Evolutionary conservation across 1,140 invertebrate genomes (phyloP), one percentile per base, ranked within the genome.

Genomic region (Drosophila erecta): DNA sequence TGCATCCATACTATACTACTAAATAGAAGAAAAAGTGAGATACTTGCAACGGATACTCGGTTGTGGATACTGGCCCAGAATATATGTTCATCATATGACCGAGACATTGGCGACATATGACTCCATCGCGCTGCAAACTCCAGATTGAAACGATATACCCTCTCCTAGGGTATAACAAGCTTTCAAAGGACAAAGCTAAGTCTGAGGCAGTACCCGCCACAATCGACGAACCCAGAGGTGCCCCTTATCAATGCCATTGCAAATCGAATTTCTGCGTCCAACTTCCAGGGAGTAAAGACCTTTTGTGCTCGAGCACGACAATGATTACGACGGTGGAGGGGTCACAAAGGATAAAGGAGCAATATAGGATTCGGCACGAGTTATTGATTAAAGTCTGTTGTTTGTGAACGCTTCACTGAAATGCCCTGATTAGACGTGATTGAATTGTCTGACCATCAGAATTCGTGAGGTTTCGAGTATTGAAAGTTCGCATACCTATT

Each of bases 341-440:
- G 17, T 17, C 27, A 20, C 8, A 37, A 56, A 50, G 62, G 74
- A 37, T 38, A 15, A 40, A 27, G 14, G 37, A 51, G 62, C 6
- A 27, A 27, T 27, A 5, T 27, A 6, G 24, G 24, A 27, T 27
- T 27, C 24, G 24, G 24, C 24, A 27, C 59, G 69, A 81, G 81
- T 86, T 17, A 86, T 86, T 87, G 81, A 86, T 86, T 86, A 75
- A 54, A 81, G 62, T 76, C 67, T 46, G 72, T 61, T 75, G 62
- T 58, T 55, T 43, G 62, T 40, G 62, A 38, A 40, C 60, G 57
- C 61, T 69, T n/a, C 51, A 49, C 41, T 70, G 51, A 70, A 87
- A 87, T 83, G 71, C 84, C 53, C 70, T 87, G 84, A 87, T 87
- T 87, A 83, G 87, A 83, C 75, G 77, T 89, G 79, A 89, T 83